A percentile compares a stretch with the other conserved stretches of the same genome.
These are phyloP conservation scores for Neogale vison DNA, from an alignment of 2,113 vertebrate genomes.

Conservation along the genomic window DNA sequence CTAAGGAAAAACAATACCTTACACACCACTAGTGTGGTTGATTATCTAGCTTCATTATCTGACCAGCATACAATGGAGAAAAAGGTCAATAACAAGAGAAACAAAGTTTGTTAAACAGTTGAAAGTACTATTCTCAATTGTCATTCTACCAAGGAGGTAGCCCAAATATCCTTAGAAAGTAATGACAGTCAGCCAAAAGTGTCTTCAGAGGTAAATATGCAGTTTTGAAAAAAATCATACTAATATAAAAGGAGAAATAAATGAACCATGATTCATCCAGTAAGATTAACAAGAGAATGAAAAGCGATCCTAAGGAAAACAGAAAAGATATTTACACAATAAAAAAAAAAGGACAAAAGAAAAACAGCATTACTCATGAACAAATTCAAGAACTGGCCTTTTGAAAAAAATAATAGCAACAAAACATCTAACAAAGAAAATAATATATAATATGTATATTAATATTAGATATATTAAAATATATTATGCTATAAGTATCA, in stretches of 20 bases:
- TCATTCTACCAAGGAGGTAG: slow-evolving; percentile 1
- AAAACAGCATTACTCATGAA: neutral
- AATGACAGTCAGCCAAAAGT: neutral
- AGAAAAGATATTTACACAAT: neutral
- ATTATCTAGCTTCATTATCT: neutral
- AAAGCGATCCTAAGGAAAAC: neutral
- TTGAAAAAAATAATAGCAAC: neutral
- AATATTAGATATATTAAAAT: neutral
- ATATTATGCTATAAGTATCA: neutral
- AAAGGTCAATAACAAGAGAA: neutral
- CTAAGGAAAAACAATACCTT: neutral
- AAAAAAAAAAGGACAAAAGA: neutral
- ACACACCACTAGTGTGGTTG: neutral
- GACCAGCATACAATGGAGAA: neutral
- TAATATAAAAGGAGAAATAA: slow-evolving; percentile 29
- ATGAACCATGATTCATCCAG: neutral
- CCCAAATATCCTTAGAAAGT: slow-evolving; percentile 4
- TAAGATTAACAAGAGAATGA: neutral
- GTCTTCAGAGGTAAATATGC: neutral
- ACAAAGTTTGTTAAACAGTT: neutral
- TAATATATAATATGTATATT: neutral
- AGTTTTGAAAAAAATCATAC: neutral
- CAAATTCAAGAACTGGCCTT: neutral
- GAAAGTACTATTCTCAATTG: neutral
- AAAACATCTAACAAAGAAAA: slow-evolving; percentile 7